Percentiles rank a stretch among this genome's conserved stretches.
Evolutionary conservation across 2,888 invertebrate genomes (phyloP).

Genomic region (Alloplasta piceator): DNA sequence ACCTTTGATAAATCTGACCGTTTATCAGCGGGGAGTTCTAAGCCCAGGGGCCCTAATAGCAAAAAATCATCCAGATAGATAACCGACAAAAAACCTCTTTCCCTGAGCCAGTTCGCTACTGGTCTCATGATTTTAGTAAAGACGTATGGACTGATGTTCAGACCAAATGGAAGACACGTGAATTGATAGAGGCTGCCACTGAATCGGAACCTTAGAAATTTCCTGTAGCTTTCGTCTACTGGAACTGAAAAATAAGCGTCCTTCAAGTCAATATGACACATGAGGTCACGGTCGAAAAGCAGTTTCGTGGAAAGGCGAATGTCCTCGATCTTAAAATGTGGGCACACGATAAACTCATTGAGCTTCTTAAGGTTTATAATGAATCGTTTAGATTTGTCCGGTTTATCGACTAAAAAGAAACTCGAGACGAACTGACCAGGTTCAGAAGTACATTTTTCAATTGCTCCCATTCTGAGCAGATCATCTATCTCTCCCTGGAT

Average conservation of each 20-base stretch:
- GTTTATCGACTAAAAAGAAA: slow-evolving; percentile 66
- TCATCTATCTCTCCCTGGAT: slow-evolving; percentile 25
- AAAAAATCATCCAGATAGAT: slow-evolving; percentile 36
- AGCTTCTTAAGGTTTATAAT: slow-evolving; percentile 70
- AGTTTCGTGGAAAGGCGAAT: slow-evolving; percentile 56
- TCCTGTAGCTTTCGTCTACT: neutral
- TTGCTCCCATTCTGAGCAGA: slow-evolving; percentile 46
- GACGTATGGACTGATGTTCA: slow-evolving; percentile 23
- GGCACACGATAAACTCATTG: slow-evolving; percentile 64
- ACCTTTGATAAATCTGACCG: neutral
- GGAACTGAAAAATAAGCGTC: slow-evolving; percentile 44
- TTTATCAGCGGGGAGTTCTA: slow-evolving; percentile 37
- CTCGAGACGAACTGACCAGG: slow-evolving; percentile 64
- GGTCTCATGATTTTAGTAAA: slow-evolving; percentile 47
- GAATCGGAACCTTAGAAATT: slow-evolving; percentile 34
- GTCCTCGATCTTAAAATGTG: slow-evolving; percentile 73
- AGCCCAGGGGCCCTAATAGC: slow-evolving; percentile 36
- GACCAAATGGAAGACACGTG: slow-evolving; percentile 18
- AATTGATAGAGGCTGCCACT: slow-evolving; percentile 24
- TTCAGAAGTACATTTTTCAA: slow-evolving; percentile 20
- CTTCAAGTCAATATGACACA: slow-evolving; percentile 33
- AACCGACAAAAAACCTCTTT: slow-evolving; percentile 21
- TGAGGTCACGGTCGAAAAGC: slow-evolving; percentile 23
- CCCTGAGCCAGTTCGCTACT: slow-evolving; percentile 2
- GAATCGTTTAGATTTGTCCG: slow-evolving; percentile 63